These are phyloP conservation scores for Hedya salicella DNA, from an alignment of 2,888 invertebrate genomes.

Conservation along the genomic window DNA sequence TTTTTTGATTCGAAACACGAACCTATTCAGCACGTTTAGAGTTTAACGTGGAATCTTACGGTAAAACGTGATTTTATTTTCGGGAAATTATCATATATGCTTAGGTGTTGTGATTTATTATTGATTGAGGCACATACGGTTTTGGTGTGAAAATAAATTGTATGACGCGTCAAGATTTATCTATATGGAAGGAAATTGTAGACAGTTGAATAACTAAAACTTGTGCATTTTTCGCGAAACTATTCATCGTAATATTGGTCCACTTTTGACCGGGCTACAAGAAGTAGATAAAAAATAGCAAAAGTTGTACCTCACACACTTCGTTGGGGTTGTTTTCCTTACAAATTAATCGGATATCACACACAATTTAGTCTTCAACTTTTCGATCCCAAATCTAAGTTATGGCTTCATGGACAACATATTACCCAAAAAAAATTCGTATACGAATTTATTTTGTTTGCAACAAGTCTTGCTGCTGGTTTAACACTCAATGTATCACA, in stretches of 20 bases:
- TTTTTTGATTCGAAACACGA: constrained; percentile 3
- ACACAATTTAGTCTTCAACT: no score
- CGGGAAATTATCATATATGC: neutral
- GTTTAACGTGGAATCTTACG: neutral
- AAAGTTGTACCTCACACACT: no score
- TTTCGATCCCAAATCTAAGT: no score
- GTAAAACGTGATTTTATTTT: neutral
- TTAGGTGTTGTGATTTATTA: constrained; percentile 11
- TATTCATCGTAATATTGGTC: no score
- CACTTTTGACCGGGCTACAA: no score
- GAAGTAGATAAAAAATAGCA: no score
- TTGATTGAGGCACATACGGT: neutral
- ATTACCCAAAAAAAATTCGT: neutral
- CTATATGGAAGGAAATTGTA: neutral
- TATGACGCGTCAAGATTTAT: neutral
- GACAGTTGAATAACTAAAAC: no score
- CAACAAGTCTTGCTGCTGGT: constrained; percentile 10
- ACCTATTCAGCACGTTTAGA: neutral
- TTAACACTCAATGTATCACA: constrained; percentile 36
- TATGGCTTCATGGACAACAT: no score
- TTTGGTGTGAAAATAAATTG: neutral
- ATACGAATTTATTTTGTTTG: constrained; percentile 3
- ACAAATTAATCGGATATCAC: no score
- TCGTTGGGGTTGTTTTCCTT: no score
- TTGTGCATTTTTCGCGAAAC: no score